phyloP scores from a whole-genome alignment of 1,140 invertebrate genomes.

The Ostrea edulis region DNA sequence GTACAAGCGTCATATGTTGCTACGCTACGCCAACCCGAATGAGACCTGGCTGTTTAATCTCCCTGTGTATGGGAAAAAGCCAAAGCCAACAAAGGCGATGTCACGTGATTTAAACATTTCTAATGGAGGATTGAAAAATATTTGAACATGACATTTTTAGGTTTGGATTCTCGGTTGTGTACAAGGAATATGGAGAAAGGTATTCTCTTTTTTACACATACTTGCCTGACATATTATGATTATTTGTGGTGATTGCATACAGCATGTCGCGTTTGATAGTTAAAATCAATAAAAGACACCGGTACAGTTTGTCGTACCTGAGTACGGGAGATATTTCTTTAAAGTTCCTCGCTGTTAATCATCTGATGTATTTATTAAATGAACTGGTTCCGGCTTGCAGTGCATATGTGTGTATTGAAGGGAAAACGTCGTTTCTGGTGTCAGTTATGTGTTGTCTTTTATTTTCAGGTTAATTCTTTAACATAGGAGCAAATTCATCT shows the following conservation, averaged over 20 bases:
- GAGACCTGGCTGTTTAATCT: constrained; percentile 28
- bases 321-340: constrained; percentile 37
- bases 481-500: neutral
- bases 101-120: constrained; percentile 39
- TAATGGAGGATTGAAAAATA: constrained; percentile 39
- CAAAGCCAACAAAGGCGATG: constrained; percentile 26
- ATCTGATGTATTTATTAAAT: constrained; percentile 40
- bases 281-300: constrained; percentile 27
- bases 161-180: constrained; percentile 8
- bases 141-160: constrained; percentile 36
- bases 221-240: neutral
- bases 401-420: constrained; percentile 30
- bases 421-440: neutral
- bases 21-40: constrained; percentile 32
- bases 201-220: constrained; percentile 19
- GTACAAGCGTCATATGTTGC: constrained; percentile 33
- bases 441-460: constrained; percentile 9
- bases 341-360: constrained; percentile 36
- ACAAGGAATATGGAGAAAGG: constrained; percentile 28
- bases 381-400: constrained; percentile 35
- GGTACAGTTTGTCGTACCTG: constrained; percentile 23
- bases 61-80: constrained; percentile 33
- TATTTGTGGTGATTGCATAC: neutral
- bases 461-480: constrained; percentile 28
- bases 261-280: constrained; percentile 12